Percentiles rank a stretch among this genome's conserved stretches.
phyloP scores from a whole-genome alignment of 2,888 invertebrate genomes.

The Cynaeus angustus region DNA sequence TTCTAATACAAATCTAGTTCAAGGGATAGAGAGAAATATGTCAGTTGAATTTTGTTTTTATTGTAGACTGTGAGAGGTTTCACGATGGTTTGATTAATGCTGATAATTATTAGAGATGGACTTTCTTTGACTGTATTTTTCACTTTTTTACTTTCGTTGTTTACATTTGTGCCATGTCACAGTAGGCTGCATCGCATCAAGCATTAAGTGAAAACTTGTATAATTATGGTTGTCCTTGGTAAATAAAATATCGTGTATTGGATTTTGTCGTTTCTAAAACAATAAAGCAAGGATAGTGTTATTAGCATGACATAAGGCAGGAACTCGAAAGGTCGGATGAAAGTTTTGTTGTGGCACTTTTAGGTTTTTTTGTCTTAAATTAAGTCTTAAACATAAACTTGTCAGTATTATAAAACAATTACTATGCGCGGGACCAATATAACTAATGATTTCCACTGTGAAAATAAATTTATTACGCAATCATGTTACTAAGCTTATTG shows the following conservation, averaged over 20 bases:
- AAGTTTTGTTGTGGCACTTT: background rate
- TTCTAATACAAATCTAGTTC: conserved; percentile 58
- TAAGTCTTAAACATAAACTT: too few species aligned
- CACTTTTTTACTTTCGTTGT: conserved; percentile 29
- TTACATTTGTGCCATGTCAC: conserved; percentile 11
- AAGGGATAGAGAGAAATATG: conserved; percentile 52
- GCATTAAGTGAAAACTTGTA: conserved; percentile 10
- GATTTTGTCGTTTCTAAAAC: conserved; percentile 3
- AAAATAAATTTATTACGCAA: too few species aligned
- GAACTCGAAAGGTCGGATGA: background rate
- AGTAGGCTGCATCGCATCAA: conserved; percentile 6
- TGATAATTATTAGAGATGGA: conserved; percentile 36
- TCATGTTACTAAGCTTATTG: too few species aligned
- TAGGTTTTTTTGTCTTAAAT: background rate
- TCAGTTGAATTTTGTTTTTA: conserved; percentile 49
- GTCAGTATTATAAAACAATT: too few species aligned
- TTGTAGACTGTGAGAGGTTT: conserved; percentile 51
- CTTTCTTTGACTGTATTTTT: conserved; percentile 10
- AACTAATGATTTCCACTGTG: too few species aligned
- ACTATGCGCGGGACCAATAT: too few species aligned
- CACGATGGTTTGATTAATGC: conserved; percentile 46
- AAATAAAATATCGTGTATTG: conserved; percentile 17
- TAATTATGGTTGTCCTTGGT: conserved; percentile 12
- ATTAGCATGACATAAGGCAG: background rate
- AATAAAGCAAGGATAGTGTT: conserved; percentile 7